These are phyloP conservation scores for Neotoma lepida DNA, from an alignment of 2,113 vertebrate genomes.

Conservation along the genomic window DNA sequence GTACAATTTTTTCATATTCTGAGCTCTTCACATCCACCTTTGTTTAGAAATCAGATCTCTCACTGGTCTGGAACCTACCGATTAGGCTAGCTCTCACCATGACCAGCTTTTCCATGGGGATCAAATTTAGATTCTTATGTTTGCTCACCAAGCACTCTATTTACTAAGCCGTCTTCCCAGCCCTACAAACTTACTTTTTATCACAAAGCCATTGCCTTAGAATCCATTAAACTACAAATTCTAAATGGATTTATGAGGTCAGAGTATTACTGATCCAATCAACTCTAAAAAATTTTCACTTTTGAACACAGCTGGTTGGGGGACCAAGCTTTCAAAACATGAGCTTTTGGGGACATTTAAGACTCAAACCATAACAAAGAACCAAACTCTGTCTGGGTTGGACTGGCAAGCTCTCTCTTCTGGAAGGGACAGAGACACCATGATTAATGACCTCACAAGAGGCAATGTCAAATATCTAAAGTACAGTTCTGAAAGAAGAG, in stretches of 20 bases:
- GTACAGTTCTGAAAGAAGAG: background rate
- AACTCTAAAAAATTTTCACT: background rate
- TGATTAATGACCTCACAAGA: background rate
- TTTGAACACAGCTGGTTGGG: too few relatives aligned
- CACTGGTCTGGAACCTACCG: background rate
- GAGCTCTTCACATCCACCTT: background rate
- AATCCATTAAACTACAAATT: background rate
- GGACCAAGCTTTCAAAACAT: background rate
- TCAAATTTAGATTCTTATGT: background rate
- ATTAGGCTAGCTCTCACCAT: background rate
- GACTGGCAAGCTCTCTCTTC: background rate
- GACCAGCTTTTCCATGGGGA: background rate
- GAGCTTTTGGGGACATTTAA: background rate
- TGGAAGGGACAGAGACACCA: background rate
- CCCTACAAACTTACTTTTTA: background rate
- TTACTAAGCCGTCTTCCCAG: background rate
- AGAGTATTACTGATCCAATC: background rate
- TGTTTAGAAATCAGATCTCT: background rate
- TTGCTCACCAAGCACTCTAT: background rate
- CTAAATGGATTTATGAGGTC: background rate
- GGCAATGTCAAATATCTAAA: background rate
- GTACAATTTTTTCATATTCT: too few relatives aligned
- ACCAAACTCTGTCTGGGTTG: background rate
- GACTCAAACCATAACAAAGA: background rate
- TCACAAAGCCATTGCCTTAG: background rate